A percentile compares a stretch with the other conserved stretches of the same genome.
Conservation (phyloP, 2,797 vertebrate species). For the Gouania willdenowi region DNA sequence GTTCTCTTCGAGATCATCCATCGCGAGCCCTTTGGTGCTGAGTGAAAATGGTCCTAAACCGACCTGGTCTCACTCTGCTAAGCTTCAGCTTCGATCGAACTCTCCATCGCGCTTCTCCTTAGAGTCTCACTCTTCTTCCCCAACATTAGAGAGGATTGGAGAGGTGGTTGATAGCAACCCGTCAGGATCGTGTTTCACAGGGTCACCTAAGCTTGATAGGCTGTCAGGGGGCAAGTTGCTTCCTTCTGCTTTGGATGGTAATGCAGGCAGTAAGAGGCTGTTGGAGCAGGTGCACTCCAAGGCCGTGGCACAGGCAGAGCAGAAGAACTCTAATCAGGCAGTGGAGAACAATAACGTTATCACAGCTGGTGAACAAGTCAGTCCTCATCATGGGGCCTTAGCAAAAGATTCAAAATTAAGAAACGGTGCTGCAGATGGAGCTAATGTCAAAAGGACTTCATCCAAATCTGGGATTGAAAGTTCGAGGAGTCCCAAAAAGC, state of each 20-base stretch:
- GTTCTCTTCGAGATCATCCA: constrained; percentile 87
- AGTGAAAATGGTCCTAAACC: constrained; percentile 89
- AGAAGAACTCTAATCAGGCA: constrained; percentile 67
- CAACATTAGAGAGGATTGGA: constrained; percentile 87
- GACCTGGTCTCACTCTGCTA: constrained; percentile 90
- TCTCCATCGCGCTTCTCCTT: constrained; percentile 92
- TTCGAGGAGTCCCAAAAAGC: constrained; percentile 82
- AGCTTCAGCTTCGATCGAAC: constrained; percentile 90
- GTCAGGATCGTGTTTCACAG: constrained; percentile 81
- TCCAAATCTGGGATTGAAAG: constrained; percentile 71
- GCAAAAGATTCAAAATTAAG: constrained; percentile 82
- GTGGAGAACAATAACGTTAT: constrained; percentile 88
- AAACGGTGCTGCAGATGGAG: constrained; percentile 56
- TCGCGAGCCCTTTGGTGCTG: constrained; percentile 90
- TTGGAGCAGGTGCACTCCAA: constrained; percentile 74
- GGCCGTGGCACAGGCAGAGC: constrained; percentile 70
- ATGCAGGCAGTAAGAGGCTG: constrained; percentile 70
- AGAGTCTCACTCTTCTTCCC: constrained; percentile 90
- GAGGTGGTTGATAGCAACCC: constrained; percentile 86
- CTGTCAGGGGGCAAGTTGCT: constrained; percentile 74
- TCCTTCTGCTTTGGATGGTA: constrained; percentile 64
- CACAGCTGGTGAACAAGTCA: constrained; percentile 79
- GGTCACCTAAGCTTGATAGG: constrained; percentile 77
- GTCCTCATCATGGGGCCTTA: constrained; percentile 72
- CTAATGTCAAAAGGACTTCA: constrained; percentile 70